Percentiles rank a stretch among this genome's conserved stretches.
Evolutionary conservation across 2,797 vertebrate species (phyloP).

Genomic region (Threskiornis aethiopicus): DNA sequence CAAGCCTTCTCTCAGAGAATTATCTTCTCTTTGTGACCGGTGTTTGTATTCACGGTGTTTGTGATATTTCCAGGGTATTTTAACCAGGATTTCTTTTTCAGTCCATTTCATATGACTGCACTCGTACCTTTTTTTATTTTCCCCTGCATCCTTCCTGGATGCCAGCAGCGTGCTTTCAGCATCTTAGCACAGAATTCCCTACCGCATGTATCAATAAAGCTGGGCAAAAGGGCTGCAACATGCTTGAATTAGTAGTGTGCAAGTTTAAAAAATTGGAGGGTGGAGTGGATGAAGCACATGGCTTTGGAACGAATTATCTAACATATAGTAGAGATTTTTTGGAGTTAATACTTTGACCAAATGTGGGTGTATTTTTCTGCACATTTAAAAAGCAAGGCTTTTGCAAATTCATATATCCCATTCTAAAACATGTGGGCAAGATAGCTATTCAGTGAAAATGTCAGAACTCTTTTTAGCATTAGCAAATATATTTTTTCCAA

Average conservation of each 20-base stretch:
- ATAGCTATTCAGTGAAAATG: not conserved
- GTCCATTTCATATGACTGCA: not conserved
- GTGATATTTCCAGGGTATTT: not conserved
- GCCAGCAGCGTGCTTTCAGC: not conserved
- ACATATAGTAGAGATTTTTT: not conserved
- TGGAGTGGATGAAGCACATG: not conserved
- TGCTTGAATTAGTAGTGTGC: not conserved
- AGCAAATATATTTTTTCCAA: not conserved
- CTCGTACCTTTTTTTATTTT: not conserved
- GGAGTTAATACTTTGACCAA: not conserved
- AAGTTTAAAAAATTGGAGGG: not conserved
- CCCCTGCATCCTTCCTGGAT: not conserved
- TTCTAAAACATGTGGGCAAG: not conserved
- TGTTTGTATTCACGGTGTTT: not conserved
- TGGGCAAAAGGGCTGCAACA: not conserved
- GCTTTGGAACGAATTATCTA: not conserved
- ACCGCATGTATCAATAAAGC: accelerated
- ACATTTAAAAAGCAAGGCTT: not conserved
- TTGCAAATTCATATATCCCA: not conserved
- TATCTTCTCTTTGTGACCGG: not conserved
- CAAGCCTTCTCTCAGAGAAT: not conserved
- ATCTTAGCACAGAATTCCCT: not conserved
- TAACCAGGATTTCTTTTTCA: not conserved
- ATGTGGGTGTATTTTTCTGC: not conserved
- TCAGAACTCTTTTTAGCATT: not conserved